These are phyloP conservation scores for Tylochromis polylepis DNA, from an alignment of 2,113 vertebrate genomes.

Conservation along the genomic window DNA sequence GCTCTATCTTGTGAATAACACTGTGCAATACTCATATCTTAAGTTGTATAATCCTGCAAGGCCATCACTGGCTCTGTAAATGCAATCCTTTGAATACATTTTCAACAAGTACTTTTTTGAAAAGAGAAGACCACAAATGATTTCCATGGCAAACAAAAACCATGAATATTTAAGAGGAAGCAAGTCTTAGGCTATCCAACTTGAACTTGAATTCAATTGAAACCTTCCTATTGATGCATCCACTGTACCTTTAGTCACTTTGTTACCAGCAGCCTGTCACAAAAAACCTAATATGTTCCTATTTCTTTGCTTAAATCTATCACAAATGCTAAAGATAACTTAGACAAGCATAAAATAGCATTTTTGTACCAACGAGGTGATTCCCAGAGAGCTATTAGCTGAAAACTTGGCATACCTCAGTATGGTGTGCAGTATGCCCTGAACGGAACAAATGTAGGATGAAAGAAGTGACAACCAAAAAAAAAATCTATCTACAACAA, in stretches of 20 bases:
- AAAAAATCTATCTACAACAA: neutral
- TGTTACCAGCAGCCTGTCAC: neutral
- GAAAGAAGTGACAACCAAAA: fast-evolving
- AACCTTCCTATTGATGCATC: neutral
- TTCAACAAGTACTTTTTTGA: neutral
- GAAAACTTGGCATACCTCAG: neutral
- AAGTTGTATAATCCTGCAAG: neutral
- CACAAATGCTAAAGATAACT: neutral
- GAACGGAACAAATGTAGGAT: neutral
- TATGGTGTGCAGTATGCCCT: neutral
- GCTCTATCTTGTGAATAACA: neutral
- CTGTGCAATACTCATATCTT: neutral
- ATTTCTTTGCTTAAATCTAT: neutral
- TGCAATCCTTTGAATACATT: neutral
- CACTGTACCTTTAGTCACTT: neutral
- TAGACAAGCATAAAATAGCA: neutral
- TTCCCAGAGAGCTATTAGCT: neutral
- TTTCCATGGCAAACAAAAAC: constrained; percentile 8
- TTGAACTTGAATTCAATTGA: neutral
- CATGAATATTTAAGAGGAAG: neutral
- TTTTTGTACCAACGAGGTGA: neutral
- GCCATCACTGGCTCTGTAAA: neutral
- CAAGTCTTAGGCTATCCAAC: neutral
- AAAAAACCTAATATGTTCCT: neutral
- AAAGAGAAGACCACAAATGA: neutral